Evolutionary conservation across 2,113 vertebrate genomes (phyloP).

Genomic region (Tetrax tetrax): DNA sequence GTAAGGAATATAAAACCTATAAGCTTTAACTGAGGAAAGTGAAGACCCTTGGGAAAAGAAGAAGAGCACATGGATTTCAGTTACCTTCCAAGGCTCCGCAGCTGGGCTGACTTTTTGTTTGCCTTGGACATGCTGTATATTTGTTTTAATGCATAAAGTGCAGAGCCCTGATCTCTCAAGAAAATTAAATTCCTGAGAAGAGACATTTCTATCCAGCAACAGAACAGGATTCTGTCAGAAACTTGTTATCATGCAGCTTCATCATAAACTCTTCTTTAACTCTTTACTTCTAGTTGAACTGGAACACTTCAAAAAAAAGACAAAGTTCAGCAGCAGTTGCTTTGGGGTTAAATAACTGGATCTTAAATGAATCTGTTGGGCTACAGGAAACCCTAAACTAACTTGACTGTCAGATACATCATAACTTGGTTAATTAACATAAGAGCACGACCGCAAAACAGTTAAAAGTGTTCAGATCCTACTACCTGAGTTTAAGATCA

Average conservation of each 20-base stretch:
- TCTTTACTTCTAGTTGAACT: not conserved
- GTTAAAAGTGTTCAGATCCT: not conserved
- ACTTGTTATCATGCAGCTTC: not conserved
- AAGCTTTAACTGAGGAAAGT: not conserved
- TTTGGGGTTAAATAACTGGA: not conserved
- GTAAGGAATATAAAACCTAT: not conserved
- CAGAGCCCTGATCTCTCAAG: accelerated
- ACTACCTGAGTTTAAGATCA: not conserved
- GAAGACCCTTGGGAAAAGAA: not conserved
- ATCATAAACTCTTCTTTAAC: not conserved
- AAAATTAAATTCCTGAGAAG: not conserved
- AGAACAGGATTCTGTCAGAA: not conserved
- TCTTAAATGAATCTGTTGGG: not conserved
- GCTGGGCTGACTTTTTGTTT: not conserved
- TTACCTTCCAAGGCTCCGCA: not conserved
- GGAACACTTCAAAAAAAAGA: not conserved
- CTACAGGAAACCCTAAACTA: not conserved
- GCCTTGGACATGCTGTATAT: not conserved
- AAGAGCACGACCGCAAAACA: not conserved
- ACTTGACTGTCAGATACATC: not conserved
- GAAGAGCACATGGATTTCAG: not conserved
- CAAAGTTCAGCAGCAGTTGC: not conserved
- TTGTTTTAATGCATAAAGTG: not conserved
- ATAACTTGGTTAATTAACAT: not conserved
- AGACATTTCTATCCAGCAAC: not conserved